phyloP scores from a whole-genome alignment of 2,113 vertebrate species.

The Bubo blakistoni region DNA sequence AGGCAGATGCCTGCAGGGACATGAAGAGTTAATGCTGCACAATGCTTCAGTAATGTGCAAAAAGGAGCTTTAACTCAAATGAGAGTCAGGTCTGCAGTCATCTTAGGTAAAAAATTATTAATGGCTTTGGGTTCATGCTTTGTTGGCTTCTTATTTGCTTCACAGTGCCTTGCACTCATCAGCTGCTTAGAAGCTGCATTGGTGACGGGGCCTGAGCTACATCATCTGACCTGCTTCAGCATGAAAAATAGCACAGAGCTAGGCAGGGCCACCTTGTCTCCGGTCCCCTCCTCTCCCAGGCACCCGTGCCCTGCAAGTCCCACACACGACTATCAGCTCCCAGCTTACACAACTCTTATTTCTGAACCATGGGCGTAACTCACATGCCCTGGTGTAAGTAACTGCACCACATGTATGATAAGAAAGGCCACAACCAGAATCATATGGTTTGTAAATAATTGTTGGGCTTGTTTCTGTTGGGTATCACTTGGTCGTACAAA shows the following conservation, averaged over 20 bases:
- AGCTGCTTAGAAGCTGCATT: neutral
- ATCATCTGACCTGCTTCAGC: neutral
- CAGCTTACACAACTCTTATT: accelerated
- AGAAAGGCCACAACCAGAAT: neutral
- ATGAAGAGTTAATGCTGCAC: neutral
- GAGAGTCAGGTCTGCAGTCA: neutral
- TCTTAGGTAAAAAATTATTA: neutral
- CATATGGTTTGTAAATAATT: neutral
- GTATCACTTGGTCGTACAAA: neutral
- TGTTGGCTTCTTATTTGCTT: neutral
- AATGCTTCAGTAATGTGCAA: accelerated
- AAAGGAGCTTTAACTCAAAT: neutral
- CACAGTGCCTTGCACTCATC: neutral
- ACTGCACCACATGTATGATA: accelerated
- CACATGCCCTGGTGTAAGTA: accelerated
- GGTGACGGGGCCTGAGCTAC: neutral
- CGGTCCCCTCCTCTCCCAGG: neutral
- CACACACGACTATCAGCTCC: neutral
- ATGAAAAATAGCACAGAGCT: no score
- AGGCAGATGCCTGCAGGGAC: neutral
- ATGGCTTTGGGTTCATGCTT: neutral
- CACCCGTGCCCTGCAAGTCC: neutral
- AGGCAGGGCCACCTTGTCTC: neutral
- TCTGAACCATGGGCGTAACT: neutral
- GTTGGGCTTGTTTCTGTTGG: neutral